Conservation (phyloP, 2,888 invertebrate genomes). For the Suillia variegata region DNA sequence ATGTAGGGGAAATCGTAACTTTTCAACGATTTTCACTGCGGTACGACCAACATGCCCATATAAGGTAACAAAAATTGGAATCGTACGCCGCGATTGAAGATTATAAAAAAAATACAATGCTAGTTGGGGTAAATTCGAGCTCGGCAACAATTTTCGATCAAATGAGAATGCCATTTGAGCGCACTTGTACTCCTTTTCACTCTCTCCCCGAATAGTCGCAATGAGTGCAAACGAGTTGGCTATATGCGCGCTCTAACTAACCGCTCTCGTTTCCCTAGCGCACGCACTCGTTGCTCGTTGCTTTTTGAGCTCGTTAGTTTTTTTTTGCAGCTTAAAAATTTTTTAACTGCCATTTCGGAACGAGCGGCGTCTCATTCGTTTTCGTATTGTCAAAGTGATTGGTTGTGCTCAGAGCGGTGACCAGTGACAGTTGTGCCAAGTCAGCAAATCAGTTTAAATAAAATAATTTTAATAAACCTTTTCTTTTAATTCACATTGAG, state of each 20-base stretch:
- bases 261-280: no score
- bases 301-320: neutral
- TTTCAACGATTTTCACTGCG: constrained; percentile 29
- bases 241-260: no score
- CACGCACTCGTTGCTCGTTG: constrained; percentile 2
- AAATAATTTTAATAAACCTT: no score
- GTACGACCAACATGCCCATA: constrained; percentile 58
- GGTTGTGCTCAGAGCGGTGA: neutral
- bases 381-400: constrained; percentile 37
- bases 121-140: no score
- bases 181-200: neutral
- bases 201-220: no score
- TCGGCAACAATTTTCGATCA: constrained; percentile 31
- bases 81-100: constrained; percentile 15
- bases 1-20: constrained; percentile 20
- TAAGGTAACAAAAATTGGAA: constrained; percentile 60
- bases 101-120: neutral
- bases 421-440: constrained; percentile 23
- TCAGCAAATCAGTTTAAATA: constrained; percentile 22
- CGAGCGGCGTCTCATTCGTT: constrained; percentile 35
- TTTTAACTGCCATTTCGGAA: constrained; percentile 27
- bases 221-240: no score
- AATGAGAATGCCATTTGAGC: no score
- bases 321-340: neutral
- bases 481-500: neutral